Conservation (phyloP, 2,888 invertebrate species). For the Callyntrura guangdongensis region DNA sequence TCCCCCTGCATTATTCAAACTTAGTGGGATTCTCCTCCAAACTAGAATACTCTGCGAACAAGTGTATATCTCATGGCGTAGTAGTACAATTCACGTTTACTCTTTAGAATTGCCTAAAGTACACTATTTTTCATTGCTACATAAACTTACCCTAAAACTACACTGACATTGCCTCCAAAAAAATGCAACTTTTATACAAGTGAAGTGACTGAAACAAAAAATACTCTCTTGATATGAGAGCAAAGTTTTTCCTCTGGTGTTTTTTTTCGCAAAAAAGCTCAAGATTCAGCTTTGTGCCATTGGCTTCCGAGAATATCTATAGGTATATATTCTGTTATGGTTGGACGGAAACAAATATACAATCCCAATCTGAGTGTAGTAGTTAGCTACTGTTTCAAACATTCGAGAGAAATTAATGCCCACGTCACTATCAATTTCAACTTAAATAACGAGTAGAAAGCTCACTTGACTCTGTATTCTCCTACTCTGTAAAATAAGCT, state of each 20-base stretch:
- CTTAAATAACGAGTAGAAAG: slow-evolving; percentile 29
- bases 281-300: neutral
- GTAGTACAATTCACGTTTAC: slow-evolving; percentile 1
- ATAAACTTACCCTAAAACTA: neutral
- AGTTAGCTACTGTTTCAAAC: neutral
- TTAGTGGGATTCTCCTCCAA: neutral
- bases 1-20: slow-evolving; percentile 48
- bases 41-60: neutral
- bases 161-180: slow-evolving; percentile 5
- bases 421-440: slow-evolving; percentile 47
- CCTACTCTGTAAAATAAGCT: slow-evolving; percentile 14
- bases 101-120: slow-evolving; percentile 40
- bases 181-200: slow-evolving; percentile 1
- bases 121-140: slow-evolving; percentile 49
- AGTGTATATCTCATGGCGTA: neutral
- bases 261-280: neutral
- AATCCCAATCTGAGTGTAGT: neutral
- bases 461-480: neutral
- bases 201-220: slow-evolving; percentile 24
- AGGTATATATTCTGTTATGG: too few species aligned
- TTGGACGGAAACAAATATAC: neutral
- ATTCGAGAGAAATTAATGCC: slow-evolving; percentile 23
- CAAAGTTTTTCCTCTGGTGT: slow-evolving; percentile 38
- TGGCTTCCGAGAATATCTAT: slow-evolving; percentile 1
- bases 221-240: slow-evolving; percentile 37